Conservation (phyloP, 1,140 invertebrate genomes). For the Hormaphis cornu region DNA sequence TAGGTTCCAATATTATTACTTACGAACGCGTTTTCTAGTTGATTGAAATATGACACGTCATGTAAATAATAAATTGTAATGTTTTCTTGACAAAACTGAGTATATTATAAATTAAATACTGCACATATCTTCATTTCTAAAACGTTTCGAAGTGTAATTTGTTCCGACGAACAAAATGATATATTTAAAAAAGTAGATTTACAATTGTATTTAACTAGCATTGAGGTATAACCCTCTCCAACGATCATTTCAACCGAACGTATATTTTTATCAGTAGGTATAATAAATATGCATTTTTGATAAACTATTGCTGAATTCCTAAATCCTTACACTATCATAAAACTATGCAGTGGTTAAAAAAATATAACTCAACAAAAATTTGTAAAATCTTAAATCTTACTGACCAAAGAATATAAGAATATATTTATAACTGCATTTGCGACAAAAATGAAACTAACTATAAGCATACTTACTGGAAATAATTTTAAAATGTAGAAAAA, state of each 20-base stretch:
- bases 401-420: neutral
- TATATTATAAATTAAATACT: neutral
- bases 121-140: neutral
- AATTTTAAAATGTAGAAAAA: too few species aligned
- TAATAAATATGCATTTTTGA: constrained; percentile 8
- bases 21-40: too few species aligned
- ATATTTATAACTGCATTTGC: too few species aligned
- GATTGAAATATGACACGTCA: too few species aligned
- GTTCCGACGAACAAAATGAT: neutral
- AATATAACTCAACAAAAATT: neutral
- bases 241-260: neutral
- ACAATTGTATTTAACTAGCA: neutral
- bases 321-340: neutral
- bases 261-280: constrained; percentile 17
- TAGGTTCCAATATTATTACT: too few species aligned
- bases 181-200: neutral
- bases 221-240: neutral
- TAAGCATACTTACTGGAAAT: too few species aligned
- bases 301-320: neutral
- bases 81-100: neutral
- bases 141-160: neutral
- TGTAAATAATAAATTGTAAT: neutral
- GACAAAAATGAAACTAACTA: too few species aligned
- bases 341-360: neutral
- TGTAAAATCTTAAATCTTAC: neutral